Evolutionary conservation across 1,140 invertebrate genomes (phyloP).

Genomic region (Calosoma granatense): DNA sequence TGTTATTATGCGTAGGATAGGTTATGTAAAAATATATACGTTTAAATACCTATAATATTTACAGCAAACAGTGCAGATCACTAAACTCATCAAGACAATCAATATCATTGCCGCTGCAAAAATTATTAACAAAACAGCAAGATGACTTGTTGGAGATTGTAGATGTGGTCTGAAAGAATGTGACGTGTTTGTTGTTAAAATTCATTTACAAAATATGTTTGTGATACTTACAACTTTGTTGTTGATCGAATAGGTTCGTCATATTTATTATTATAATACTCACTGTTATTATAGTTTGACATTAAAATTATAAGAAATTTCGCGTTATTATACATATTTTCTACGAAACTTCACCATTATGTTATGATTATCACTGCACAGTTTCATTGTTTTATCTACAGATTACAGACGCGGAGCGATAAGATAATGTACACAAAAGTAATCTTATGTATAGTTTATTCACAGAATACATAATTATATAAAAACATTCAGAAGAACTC

Average conservation of each 20-base stretch:
- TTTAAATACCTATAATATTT: slow-evolving; percentile 2
- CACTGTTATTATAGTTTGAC: no score
- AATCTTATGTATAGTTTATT: neutral
- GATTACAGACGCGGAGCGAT: no score
- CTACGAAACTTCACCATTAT: no score
- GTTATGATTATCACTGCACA: neutral
- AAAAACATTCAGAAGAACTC: neutral
- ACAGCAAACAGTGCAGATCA: neutral
- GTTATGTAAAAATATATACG: neutral
- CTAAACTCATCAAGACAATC: neutral
- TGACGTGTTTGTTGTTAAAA: no score
- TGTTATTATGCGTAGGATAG: neutral
- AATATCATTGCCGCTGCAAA: neutral
- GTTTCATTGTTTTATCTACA: neutral
- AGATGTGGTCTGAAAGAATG: no score
- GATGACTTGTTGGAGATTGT: neutral
- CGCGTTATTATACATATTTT: no score
- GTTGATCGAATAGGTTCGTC: no score
- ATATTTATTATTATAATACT: no score
- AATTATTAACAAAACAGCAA: neutral
- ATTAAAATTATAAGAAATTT: no score
- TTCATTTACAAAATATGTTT: no score
- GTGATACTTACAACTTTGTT: no score
- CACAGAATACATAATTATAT: neutral
- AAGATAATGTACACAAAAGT: neutral